Evolutionary conservation across 2,113 vertebrate species (phyloP), one percentile per base, ranked within the genome.

Genomic region (Arvicanthis niloticus): DNA sequence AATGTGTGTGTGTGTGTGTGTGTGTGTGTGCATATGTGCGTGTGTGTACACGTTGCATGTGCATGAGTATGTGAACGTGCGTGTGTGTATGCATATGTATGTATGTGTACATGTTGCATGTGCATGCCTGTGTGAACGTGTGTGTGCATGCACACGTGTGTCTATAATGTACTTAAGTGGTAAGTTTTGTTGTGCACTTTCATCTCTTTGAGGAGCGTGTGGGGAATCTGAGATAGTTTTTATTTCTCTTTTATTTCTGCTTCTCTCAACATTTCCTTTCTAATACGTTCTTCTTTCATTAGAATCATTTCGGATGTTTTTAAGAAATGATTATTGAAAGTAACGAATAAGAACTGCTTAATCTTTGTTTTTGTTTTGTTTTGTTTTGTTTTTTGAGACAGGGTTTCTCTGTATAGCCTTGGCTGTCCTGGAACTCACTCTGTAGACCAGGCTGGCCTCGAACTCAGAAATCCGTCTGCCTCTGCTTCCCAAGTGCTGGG

Each of bases 241-340:
- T 45, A 45, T 45, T 45, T 45, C 45, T 60, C 51, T 31, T 62
- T 97, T 93, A 82, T 90, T 95, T 92, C 75, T 92, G 40, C 76
- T 13, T 85, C 65, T 94, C n/a, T 93, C 53, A 62, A 68, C 48
- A 0, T 80, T 92, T 95, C 80, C 45, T 84, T 81, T 92, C 26
- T 37, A 58, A 40, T 73, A 22, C 53, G 70, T 82, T 91, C 7
- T 89, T 96, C 72, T 82, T 68, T 78, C 53, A 22, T 70, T 91
- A 80, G 42, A 92, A 78, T 53, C 16, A 37, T 37, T 67, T 92
- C 6, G 1, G 31, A 70, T 68, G 65, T 70, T 70, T n/a, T 88
- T 2, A 53, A 72, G 31, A 70, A 40, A 29, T 72, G 29, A 26
- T 70, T 77, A 45, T 73, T 31, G 82, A 88, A 94, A 95, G 81